Evolutionary conservation across 2,888 invertebrate species (phyloP).

Genomic region (Acrocera orbiculus): DNA sequence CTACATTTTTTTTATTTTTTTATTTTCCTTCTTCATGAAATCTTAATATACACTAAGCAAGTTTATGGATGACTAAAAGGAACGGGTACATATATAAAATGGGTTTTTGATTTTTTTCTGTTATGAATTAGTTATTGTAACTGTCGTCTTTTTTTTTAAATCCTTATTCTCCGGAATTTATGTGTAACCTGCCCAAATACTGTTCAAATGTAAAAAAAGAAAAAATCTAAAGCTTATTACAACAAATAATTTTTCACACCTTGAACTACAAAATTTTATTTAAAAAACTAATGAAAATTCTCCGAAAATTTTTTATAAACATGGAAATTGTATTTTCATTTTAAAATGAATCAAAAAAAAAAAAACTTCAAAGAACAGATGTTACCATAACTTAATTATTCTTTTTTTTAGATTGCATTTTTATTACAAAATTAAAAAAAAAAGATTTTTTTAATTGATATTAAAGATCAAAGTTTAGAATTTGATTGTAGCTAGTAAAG

Average conservation of each 20-base stretch:
- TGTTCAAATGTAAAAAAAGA: neutral
- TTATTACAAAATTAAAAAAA: no score
- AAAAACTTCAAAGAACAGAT: no score
- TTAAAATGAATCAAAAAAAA: no score
- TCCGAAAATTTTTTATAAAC: no score
- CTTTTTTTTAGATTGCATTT: no score
- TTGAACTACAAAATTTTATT: neutral
- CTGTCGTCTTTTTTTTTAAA: neutral
- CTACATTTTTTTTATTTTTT: neutral
- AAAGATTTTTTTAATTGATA: no score
- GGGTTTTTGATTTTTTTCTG: neutral
- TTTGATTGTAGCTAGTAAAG: no score
- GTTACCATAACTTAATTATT: no score
- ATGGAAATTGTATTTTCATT: no score
- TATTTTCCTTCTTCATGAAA: neutral
- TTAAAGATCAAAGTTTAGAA: no score
- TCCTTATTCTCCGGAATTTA: neutral
- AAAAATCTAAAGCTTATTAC: neutral
- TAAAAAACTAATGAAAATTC: no score
- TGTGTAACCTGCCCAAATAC: neutral
- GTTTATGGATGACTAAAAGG: neutral
- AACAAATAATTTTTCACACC: neutral
- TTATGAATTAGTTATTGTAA: neutral
- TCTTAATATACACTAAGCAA: neutral
- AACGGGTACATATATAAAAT: neutral